phyloP scores from a whole-genome alignment of 1,140 invertebrate species.

The Nylanderia fulva region DNA sequence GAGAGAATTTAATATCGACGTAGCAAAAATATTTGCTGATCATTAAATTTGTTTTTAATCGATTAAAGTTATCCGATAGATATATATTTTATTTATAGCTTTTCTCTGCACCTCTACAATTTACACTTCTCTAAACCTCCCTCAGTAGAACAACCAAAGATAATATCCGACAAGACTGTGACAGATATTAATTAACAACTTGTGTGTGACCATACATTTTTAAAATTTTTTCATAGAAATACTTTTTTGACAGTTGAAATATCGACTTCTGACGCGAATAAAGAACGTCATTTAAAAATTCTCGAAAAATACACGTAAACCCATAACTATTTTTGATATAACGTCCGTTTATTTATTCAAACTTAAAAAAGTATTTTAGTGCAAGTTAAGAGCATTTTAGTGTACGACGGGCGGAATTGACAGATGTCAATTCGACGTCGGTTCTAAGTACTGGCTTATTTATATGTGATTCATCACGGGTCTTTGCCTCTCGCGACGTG shows the following conservation, averaged over 20 bases:
- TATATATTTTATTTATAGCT: background rate
- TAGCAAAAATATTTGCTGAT: background rate
- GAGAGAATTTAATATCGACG: background rate
- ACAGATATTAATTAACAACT: constrained; percentile 27
- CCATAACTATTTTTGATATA: background rate
- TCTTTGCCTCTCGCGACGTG: constrained; percentile 66
- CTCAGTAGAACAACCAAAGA: background rate
- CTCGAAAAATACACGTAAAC: background rate
- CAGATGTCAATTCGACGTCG: background rate
- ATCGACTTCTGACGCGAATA: no score
- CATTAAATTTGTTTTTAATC: background rate
- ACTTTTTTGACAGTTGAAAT: no score
- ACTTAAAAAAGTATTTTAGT: constrained; percentile 4
- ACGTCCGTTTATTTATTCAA: background rate
- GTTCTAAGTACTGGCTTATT: background rate
- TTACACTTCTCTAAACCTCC: no score
- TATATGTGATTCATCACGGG: constrained; percentile 54
- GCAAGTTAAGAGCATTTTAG: background rate
- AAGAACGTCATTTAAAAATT: background rate
- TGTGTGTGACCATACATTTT: no score
- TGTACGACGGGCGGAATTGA: background rate
- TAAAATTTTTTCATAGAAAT: no score
- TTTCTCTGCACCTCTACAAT: background rate
- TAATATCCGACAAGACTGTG: background rate
- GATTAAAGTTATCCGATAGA: no score